phyloP scores from a whole-genome alignment of 2,113 vertebrate genomes.

The Pterocles orientalis region DNA sequence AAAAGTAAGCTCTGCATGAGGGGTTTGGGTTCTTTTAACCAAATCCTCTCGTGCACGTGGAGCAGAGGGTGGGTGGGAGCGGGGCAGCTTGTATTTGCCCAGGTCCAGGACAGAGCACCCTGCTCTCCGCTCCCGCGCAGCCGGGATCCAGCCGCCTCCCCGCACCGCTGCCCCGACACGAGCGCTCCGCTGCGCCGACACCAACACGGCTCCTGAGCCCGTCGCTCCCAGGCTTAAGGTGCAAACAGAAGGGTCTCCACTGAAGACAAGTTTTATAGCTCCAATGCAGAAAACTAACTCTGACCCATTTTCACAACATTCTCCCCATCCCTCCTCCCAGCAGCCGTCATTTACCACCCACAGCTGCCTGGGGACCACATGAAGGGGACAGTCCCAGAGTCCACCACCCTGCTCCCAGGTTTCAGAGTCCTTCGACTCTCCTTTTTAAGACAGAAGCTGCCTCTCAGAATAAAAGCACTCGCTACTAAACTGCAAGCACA shows the following conservation, averaged over 20 bases:
- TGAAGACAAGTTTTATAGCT: background rate
- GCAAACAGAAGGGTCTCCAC: background rate
- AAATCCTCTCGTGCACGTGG: too few species aligned
- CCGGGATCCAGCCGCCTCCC: background rate
- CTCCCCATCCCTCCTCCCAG: background rate
- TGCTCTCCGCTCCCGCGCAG: accelerated
- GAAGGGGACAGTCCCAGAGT: background rate
- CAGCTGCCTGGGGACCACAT: too few species aligned
- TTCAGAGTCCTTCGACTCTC: background rate
- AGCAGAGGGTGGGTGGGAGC: background rate
- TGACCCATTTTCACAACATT: background rate
- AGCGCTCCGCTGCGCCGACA: accelerated
- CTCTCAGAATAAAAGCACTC: background rate
- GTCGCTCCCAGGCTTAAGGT: accelerated
- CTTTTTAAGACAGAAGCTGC: background rate
- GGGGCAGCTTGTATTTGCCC: background rate
- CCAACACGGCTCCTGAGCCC: background rate
- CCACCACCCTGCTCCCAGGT: background rate
- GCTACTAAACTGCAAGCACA: background rate
- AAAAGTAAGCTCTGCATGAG: background rate
- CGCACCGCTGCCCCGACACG: too few species aligned
- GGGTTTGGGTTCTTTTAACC: background rate
- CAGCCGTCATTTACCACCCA: background rate
- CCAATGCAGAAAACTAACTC: background rate
- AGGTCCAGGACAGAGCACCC: background rate